Conservation (phyloP, 2,888 invertebrate species). For the Eulithis testata region DNA sequence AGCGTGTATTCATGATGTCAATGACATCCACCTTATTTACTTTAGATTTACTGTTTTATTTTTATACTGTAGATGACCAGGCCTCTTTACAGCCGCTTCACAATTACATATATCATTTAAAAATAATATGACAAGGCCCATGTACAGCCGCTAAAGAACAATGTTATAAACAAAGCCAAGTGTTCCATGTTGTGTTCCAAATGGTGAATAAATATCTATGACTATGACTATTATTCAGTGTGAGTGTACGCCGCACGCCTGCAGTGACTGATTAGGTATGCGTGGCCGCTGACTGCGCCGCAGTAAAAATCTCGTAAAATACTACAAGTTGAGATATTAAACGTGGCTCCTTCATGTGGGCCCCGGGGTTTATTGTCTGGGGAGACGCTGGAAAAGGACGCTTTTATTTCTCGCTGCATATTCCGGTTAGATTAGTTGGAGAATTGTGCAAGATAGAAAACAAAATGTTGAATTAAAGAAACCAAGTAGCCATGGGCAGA, state of each 20-base stretch:
- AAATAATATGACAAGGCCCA: too few relatives aligned
- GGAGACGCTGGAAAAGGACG: slow-evolving; percentile 3
- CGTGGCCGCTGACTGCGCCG: slow-evolving; percentile 43
- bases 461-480: background rate
- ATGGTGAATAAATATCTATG: too few relatives aligned
- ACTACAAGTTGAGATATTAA: slow-evolving; percentile 59
- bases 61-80: too few relatives aligned
- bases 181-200: too few relatives aligned
- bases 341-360: slow-evolving; percentile 26
- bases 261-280: slow-evolving; percentile 57
- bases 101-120: too few relatives aligned
- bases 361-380: slow-evolving; percentile 28
- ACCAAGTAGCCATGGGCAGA: background rate
- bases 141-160: too few relatives aligned
- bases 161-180: too few relatives aligned
- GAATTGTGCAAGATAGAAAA: background rate
- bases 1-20: too few relatives aligned
- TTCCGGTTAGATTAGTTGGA: slow-evolving; percentile 23
- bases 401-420: slow-evolving; percentile 29
- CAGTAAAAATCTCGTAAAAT: slow-evolving; percentile 67
- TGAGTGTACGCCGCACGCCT: slow-evolving; percentile 25
- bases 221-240: slow-evolving; percentile 12
- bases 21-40: too few relatives aligned
- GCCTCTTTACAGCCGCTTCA: too few relatives aligned
- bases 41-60: too few relatives aligned